Evolutionary conservation across 2,797 vertebrate species (phyloP).

Genomic region (Pseudochirops cupreus): DNA sequence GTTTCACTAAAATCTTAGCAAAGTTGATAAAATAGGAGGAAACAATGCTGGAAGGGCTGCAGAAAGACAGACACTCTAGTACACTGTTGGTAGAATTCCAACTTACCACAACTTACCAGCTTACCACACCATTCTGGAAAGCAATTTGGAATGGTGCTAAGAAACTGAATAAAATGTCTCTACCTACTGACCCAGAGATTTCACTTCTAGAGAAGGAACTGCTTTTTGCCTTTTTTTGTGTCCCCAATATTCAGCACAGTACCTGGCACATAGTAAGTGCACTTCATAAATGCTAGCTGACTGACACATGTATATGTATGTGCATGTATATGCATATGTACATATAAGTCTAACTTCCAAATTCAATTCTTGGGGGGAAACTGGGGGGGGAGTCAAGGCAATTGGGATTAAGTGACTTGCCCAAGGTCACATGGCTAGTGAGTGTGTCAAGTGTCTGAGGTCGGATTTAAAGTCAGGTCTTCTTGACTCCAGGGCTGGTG

Average conservation of each 20-base stretch:
- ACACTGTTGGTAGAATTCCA: neutral
- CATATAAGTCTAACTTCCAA: neutral
- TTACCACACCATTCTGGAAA: neutral
- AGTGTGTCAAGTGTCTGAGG: too few species aligned
- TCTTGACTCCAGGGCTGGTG: too few species aligned
- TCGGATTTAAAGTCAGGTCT: too few species aligned
- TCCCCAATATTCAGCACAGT: neutral
- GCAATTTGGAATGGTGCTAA: neutral
- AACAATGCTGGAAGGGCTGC: neutral
- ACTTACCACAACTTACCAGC: neutral
- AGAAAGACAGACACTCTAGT: neutral
- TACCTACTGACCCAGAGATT: neutral
- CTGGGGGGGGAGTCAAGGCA: too few species aligned
- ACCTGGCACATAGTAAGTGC: neutral
- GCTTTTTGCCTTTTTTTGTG: too few species aligned
- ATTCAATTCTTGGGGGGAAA: neutral
- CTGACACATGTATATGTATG: neutral
- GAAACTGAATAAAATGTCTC: neutral
- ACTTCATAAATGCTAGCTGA: neutral
- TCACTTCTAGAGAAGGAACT: neutral
- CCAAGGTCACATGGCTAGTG: too few species aligned
- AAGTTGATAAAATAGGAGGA: neutral
- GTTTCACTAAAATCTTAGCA: neutral
- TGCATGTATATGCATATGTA: neutral
- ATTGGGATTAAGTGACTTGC: too few species aligned